Conservation (phyloP, 2,888 invertebrate species). For the Brachynemurus nebulosus region DNA sequence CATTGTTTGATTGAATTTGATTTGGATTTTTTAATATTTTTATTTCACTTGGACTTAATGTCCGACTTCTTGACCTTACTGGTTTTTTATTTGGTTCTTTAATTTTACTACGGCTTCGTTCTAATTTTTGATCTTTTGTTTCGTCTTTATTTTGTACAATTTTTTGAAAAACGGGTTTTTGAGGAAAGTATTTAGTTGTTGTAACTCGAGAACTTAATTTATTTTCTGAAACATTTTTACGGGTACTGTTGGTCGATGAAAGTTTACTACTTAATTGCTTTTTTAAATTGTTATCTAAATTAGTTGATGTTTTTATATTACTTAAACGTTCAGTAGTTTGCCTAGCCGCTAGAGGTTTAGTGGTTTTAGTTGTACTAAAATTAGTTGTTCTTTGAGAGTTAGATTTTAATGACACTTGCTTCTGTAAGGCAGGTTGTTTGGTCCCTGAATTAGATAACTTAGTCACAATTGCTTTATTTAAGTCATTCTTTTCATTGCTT, state of each 20-base stretch:
- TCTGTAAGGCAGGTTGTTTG: neutral
- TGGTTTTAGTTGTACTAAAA: too few relatives aligned
- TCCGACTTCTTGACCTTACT: conserved; percentile 8
- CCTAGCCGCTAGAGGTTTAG: neutral
- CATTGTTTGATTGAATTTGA: too few relatives aligned
- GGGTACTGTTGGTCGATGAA: conserved; percentile 9
- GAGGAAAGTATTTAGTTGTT: conserved; percentile 29
- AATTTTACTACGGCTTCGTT: conserved; percentile 3
- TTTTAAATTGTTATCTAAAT: neutral
- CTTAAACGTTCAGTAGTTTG: neutral
- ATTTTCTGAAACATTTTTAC: too few relatives aligned
- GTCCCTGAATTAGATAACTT: neutral
- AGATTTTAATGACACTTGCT: neutral
- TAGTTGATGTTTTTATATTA: conserved; percentile 10
- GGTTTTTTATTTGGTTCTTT: neutral
- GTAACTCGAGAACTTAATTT: conserved; percentile 23
- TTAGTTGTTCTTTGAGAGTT: neutral
- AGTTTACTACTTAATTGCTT: conserved; percentile 1
- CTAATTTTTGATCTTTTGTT: conserved; percentile 16
- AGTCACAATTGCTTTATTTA: too few relatives aligned
- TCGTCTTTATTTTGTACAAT: conserved; percentile 26
- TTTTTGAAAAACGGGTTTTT: conserved; percentile 17
- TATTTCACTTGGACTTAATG: conserved; percentile 16
- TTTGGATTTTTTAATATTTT: conserved; percentile 11
- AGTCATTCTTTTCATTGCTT: too few relatives aligned